Evolutionary conservation across 2,888 invertebrate species (phyloP).

Genomic region (Eilema depressum): DNA sequence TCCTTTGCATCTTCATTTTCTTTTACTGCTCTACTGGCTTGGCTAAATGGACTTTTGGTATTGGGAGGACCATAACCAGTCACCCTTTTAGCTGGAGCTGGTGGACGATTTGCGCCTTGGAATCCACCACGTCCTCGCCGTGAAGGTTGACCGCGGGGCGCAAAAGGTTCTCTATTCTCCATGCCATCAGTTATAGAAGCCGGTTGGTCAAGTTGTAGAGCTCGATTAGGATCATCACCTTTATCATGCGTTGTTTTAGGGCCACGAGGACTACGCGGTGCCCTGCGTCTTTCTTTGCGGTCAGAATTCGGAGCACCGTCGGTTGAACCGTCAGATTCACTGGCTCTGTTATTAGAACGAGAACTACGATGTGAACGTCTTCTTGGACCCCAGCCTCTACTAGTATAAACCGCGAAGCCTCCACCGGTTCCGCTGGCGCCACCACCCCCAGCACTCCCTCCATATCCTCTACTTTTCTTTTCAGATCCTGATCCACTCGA

Average conservation of each 20-base stretch:
- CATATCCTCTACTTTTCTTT: conserved; percentile 85
- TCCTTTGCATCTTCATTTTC: conserved; percentile 77
- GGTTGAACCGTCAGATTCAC: conserved; percentile 92
- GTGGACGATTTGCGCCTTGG: conserved; percentile 78
- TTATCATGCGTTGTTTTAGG: conserved; percentile 88
- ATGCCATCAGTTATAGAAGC: conserved; percentile 64
- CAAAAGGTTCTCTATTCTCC: conserved; percentile 90
- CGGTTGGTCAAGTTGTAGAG: conserved; percentile 59
- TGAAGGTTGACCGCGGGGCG: conserved; percentile 96
- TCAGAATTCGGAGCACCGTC: conserved; percentile 88
- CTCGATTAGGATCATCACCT: conserved; percentile 79
- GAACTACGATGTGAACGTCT: conserved; percentile 83
- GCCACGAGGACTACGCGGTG: conserved; percentile 84
- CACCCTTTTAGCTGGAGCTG: conserved; percentile 88
- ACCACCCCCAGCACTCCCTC: conserved; percentile 68
- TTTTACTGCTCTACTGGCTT: conserved; percentile 77
- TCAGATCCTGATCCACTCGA: conserved; percentile 82
- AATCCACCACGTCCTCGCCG: conserved; percentile 92
- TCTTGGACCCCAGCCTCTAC: conserved; percentile 82
- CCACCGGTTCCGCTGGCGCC: conserved; percentile 62
- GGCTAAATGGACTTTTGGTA: conserved; percentile 91
- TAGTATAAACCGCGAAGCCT: conserved; percentile 79
- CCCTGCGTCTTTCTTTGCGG: conserved; percentile 86
- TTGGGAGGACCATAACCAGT: conserved; percentile 94
- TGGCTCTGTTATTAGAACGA: conserved; percentile 82